Evolutionary conservation across 2,113 vertebrate species (phyloP), one percentile per base, ranked within the genome.

Genomic region (Crocuta crocuta): DNA sequence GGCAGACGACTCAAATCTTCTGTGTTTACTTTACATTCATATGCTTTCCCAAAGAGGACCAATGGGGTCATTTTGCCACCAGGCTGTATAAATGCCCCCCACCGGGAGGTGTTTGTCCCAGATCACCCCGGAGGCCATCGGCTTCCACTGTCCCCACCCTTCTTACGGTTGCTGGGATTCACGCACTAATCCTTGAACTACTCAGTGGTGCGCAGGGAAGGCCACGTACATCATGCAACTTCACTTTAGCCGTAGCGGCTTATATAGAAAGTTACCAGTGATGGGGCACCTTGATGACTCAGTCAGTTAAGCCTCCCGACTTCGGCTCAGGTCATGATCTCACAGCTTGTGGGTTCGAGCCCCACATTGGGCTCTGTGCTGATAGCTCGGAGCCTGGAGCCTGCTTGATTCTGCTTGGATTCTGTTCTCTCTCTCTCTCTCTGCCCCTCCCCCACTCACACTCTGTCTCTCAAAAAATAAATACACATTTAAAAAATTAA

Each of bases 71-170:
- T 88, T 95, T 93, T 73, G 4, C 21, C 50, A 26, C 19, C 43
- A 21, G 1, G 12, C 7, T 53, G 11, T 28, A 13, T 35, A 39
- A 71, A 15, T 16, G 5, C 15, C 39, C 21, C 4, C 63, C 53
- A 3, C 4, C 43, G 23, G 71, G 5, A 24, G 19, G 5, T 3
- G 10, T 35, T 79, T 53, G 7, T 21, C 23, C n/a, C 24, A 9
- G 35, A 63, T 93, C n/a, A 89, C 48, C 53, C 76, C 26, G 24
- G 43, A 90, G 35, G 10, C 17, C 65, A 7, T 24, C 66, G 39
- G 45, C 24, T 0, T 43, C 33, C 68, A 35, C 4, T 0, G 10
- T 35, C 21, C 26, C 43, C 1, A 5, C 10, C 7, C 28, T 4
- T 4, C 11, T 65, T 12, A 63, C n/a, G 81, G 61, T 13, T n/a